Conservation (phyloP, 1,140 invertebrate genomes). For the Pseudomyrmex gracilis region DNA sequence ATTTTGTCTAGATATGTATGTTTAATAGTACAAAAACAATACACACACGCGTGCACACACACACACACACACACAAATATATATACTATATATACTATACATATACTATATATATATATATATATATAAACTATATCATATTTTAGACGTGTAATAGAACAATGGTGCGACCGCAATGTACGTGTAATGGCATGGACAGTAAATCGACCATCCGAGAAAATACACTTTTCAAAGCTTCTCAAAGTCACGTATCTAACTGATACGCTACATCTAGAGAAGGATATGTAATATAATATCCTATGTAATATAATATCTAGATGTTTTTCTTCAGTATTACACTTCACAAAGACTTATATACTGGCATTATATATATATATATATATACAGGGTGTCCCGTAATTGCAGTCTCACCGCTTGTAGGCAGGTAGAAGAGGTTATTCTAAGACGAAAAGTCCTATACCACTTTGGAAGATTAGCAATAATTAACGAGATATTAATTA, state of each 20-base stretch:
- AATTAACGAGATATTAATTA: no score
- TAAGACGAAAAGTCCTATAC: no score
- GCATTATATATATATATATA: conserved; percentile 48
- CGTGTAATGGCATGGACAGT: conserved; percentile 88
- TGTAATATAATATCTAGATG: background rate
- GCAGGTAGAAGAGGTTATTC: no score
- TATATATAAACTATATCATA: conserved; percentile 59
- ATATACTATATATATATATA: conserved; percentile 14
- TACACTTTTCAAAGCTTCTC: conserved; percentile 86
- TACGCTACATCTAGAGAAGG: conserved; percentile 87
- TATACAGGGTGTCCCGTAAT: no score
- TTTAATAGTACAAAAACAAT: no score
- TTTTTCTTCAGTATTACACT: conserved; percentile 56
- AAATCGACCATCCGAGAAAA: conserved; percentile 89
- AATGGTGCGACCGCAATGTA: conserved; percentile 86
- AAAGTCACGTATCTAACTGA: conserved; percentile 89
- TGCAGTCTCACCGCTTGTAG: no score
- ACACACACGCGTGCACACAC: no score
- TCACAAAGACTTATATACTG: conserved; percentile 38
- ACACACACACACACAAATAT: background rate
- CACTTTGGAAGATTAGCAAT: no score
- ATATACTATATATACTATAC: background rate
- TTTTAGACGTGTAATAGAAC: conserved; percentile 86
- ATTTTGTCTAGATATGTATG: no score
- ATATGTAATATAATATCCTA: conserved; percentile 51